Percentiles rank a stretch among this genome's conserved stretches.
These are phyloP conservation scores for Desoria tigrina DNA, from an alignment of 2,888 invertebrate species.

Conservation along the genomic window DNA sequence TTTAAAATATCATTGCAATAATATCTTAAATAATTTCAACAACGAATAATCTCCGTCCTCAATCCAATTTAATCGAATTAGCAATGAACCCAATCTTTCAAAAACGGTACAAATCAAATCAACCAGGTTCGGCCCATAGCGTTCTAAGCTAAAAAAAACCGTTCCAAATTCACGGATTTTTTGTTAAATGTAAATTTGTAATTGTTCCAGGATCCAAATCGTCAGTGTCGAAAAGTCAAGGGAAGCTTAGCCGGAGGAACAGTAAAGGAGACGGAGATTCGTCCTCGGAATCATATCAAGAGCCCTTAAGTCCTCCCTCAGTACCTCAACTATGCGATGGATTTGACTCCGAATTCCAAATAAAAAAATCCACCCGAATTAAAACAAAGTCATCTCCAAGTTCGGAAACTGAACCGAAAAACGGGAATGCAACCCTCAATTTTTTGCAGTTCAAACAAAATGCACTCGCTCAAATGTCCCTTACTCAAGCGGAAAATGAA, in stretches of 20 bases:
- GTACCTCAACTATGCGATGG: too few species aligned
- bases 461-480: conserved; percentile 40
- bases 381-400: background rate
- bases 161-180: too few species aligned
- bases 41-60: too few species aligned
- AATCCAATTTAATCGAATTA: too few species aligned
- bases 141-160: too few species aligned
- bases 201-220: background rate
- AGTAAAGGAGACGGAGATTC: background rate
- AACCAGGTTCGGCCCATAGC: background rate
- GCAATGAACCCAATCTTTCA: conserved; percentile 18
- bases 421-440: conserved; percentile 27
- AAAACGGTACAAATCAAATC: conserved; percentile 11
- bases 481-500: conserved; percentile 45
- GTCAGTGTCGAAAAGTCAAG: background rate
- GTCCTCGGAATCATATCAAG: background rate
- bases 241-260: background rate
- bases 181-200: too few species aligned
- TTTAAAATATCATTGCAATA: too few species aligned
- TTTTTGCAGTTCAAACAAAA: conserved; percentile 46
- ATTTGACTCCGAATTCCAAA: conserved; percentile 7
- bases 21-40: too few species aligned
- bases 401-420: background rate
- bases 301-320: background rate
- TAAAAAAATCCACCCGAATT: background rate